A percentile compares a stretch with the other conserved stretches of the same genome.
phyloP scores from a whole-genome alignment of 2,888 invertebrate genomes.

The Chelonus formosanus region DNA sequence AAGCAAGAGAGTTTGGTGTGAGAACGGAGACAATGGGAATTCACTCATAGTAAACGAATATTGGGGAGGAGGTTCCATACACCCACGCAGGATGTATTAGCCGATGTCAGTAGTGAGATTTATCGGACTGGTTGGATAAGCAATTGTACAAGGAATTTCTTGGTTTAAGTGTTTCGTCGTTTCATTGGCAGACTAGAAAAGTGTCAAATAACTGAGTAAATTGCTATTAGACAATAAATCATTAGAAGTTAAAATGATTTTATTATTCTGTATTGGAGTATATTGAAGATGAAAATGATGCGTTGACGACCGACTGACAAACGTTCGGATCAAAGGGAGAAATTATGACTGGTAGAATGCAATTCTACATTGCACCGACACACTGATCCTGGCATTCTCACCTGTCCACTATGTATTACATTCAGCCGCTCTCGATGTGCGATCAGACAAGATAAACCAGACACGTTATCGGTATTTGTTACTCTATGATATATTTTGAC shows the following conservation, averaged over 20 bases:
- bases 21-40: slow-evolving; percentile 29
- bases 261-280: background rate
- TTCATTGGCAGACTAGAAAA: background rate
- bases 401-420: slow-evolving; percentile 24
- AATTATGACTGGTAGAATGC: slow-evolving; percentile 21
- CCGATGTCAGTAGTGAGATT: background rate
- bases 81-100: background rate
- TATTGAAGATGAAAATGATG: background rate
- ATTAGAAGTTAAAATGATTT: slow-evolving; percentile 10
- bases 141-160: background rate
- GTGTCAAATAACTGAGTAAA: background rate
- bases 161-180: background rate
- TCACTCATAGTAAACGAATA: slow-evolving; percentile 27
- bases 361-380: background rate
- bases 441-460: slow-evolving; percentile 29
- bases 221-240: background rate
- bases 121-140: background rate
- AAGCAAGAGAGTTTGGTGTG: slow-evolving; percentile 16
- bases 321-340: slow-evolving; percentile 10
- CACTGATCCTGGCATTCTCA: slow-evolving; percentile 25
- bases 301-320: slow-evolving; percentile 17
- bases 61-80: slow-evolving; percentile 11
- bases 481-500: background rate
- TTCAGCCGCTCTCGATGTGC: slow-evolving; percentile 14
- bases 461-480: slow-evolving; percentile 24